Percentiles rank a stretch among this genome's conserved stretches.
phyloP scores from a whole-genome alignment of 2,797 vertebrate species.

The Catharus ustulatus region DNA sequence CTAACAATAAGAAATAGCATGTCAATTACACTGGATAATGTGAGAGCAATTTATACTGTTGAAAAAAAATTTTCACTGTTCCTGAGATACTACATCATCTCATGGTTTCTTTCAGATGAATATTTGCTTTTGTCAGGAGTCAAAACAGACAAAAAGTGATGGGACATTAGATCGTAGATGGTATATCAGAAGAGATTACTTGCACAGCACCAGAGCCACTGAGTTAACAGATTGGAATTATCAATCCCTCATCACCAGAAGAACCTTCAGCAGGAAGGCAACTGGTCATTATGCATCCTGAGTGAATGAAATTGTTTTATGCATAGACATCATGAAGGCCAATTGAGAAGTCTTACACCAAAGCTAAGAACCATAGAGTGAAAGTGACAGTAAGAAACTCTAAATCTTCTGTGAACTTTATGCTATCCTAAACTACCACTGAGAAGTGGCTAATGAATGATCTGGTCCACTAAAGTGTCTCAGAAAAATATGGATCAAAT shows the following conservation, averaged over 20 bases:
- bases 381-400: neutral
- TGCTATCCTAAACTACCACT: neutral
- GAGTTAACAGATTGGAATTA: neutral
- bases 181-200: neutral
- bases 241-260: neutral
- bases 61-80: slow-evolving; percentile 6
- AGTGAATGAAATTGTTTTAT: neutral
- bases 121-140: slow-evolving; percentile 4
- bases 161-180: neutral
- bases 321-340: neutral
- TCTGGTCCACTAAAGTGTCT: neutral
- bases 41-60: neutral
- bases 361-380: neutral
- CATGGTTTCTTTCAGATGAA: neutral
- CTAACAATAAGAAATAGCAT: neutral
- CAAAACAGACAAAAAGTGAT: slow-evolving; percentile 13
- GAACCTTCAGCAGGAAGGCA: neutral
- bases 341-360: neutral
- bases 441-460: neutral
- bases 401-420: neutral
- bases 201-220: neutral
- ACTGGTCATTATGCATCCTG: neutral
- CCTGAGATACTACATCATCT: neutral
- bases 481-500: neutral
- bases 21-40: neutral